Base-by-base conservation (phyloP, 1,140 invertebrate genomes). In the Ptiloglossa arizonensis region DNA sequence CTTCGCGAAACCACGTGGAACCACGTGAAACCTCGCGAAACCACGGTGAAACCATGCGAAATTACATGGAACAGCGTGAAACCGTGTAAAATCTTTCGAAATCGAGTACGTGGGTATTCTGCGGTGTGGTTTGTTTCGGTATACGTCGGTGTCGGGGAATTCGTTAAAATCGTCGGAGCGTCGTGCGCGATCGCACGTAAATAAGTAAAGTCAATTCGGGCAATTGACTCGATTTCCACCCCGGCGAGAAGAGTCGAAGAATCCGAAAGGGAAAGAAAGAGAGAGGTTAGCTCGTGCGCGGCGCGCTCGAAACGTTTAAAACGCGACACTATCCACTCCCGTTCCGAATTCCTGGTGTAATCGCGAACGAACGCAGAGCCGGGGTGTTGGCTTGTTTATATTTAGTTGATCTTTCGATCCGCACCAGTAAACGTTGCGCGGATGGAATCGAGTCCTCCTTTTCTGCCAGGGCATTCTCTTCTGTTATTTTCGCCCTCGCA, bases 371-470 rank as follows among this genome's bases (percentile, higher is more conserved):
- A 11, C 19, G 15, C n/a, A 46, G 17, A 41, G 24, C 27, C 17
- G 57, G 57, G 57, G 35, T 60, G 57, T 9, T 22, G 24, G 24
- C 75, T 57, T 72, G 83, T 89, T 89, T 90, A 90, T 90, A 90
- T 90, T 87, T 90, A 90, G 89, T 89, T 87, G 88, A 88, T 90
- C 89, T 90, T 87, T 87, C 88, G 89, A 90, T 90, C 87, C 82
- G 60, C 46, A 71, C 57, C 81, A 73, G 83, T 87, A 90, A 89
- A 89, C 86, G 86, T 81, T 86, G 84, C 85, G 81, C 86, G 87
- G 81, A 88, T 87, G 83, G 78, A 72, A 78, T 74, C 52, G 76
- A 38, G 62, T 52, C 52, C 54, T 82, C 71, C 29, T 70, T 85
- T 80, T 85, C 52, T 70, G 52, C 69, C 32, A 52, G 35, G 80